Evolutionary conservation across 2,888 invertebrate genomes (phyloP).

Genomic region (Synanthedon tipuliformis): DNA sequence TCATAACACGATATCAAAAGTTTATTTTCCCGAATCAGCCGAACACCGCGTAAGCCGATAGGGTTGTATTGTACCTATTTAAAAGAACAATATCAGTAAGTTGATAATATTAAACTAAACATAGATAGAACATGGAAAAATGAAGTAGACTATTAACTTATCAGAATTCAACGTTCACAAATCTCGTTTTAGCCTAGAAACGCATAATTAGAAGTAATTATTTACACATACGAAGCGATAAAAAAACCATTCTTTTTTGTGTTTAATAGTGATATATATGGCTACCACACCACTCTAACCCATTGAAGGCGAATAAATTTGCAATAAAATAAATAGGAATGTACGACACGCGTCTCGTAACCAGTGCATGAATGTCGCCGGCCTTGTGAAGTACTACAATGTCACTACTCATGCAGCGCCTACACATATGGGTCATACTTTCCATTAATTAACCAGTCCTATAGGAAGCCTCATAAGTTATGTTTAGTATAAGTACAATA

Average conservation of each 20-base stretch:
- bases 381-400: slow-evolving; percentile 34
- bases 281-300: neutral
- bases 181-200: too few relatives aligned
- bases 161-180: too few relatives aligned
- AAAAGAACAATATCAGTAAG: too few relatives aligned
- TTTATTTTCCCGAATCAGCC: too few relatives aligned
- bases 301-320: slow-evolving; percentile 17
- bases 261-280: neutral
- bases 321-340: slow-evolving; percentile 30
- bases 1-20: too few relatives aligned
- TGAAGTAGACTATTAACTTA: too few relatives aligned
- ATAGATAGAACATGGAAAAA: too few relatives aligned
- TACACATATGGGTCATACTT: slow-evolving; percentile 29
- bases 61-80: too few relatives aligned
- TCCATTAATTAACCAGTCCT: neutral
- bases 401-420: slow-evolving; percentile 10
- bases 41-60: too few relatives aligned
- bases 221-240: neutral
- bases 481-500: slow-evolving; percentile 3
- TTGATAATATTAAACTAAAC: too few relatives aligned
- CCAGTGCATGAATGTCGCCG: slow-evolving; percentile 46
- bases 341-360: slow-evolving; percentile 18
- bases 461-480: neutral
- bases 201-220: neutral
- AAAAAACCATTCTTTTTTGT: neutral